Evolutionary conservation across 35 echinoderm and acorn worm genomes (phyloP), one percentile per base, ranked within the genome.

Genomic region (Heliocidaris erythrogramma): DNA sequence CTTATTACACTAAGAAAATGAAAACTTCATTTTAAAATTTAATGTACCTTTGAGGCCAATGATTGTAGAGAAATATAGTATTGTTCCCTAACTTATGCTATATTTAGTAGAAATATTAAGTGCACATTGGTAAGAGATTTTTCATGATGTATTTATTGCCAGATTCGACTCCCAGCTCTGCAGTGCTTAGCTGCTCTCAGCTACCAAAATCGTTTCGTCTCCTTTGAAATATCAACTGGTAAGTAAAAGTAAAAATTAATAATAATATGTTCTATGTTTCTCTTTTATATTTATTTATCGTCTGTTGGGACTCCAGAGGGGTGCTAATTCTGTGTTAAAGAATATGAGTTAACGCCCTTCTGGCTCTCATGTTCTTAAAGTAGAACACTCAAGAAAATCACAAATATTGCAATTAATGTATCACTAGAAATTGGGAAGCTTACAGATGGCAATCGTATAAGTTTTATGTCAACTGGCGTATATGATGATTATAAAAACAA

Each of bases 141-240:
- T 42, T 42, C 35, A 42, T 42, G 0, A 42, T 78, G 65, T 94
- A 8, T 85, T 90, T 94, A 61, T 90, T 48, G 48, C 10, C 85
- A 98, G 97, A 95, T 98, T 90, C 96, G 95, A n/a, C 88, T 97
- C 48, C 98, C 96, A 95, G 94, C 98, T 9, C 52, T 99, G 30
- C 94, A 95, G 93, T 99, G 98, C 30, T 95, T 95, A 95, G 95
- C 96, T 86, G 98, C 96, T 21, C 96, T 99, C 60, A 94, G 95
- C 92, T 95, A 99, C 85, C 95, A 99, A 92, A 99, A 99, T 60
- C 93, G 95, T 95, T 61, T 94, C 30, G 96, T 99, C n/a, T 97
- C 96, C 27, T 95, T 93, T 13, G 94, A 96, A 60, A 93, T 99
- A 30, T 95, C 98, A 59, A 94, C 96, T 56, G 95, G 98, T 97